Evolutionary conservation across 2,113 vertebrate species (phyloP).

Genomic region (Acrocephalus kingi): DNA sequence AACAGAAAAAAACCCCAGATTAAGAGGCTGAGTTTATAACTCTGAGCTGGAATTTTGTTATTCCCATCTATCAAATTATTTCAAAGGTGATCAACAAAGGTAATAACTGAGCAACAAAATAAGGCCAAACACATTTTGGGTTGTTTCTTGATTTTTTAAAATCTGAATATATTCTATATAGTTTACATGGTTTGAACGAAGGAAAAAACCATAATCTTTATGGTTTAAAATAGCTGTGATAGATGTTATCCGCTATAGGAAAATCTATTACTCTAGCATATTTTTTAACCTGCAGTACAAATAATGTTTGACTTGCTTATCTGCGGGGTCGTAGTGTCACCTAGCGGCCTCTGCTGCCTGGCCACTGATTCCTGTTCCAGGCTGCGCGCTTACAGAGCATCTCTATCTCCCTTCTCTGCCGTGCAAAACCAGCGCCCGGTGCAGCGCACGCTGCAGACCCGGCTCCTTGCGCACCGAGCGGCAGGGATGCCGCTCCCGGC

Average conservation of each 20-base stretch:
- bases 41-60: neutral
- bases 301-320: neutral
- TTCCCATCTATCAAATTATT: neutral
- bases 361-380: accelerated
- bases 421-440: too few species aligned
- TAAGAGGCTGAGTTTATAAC: neutral
- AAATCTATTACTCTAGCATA: accelerated
- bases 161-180: neutral
- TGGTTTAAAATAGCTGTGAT: neutral
- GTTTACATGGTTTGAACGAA: neutral
- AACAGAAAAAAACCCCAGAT: neutral
- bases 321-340: neutral
- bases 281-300: constrained; percentile 19
- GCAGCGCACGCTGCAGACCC: too few species aligned
- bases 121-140: neutral
- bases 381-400: accelerated
- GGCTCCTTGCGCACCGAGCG: too few species aligned
- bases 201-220: accelerated
- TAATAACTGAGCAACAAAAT: neutral
- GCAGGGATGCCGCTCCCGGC: neutral
- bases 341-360: neutral
- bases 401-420: neutral
- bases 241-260: neutral
- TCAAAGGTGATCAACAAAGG: neutral
- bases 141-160: neutral